phyloP scores from a whole-genome alignment of 2,113 vertebrate genomes.

The Chionomys nivalis region DNA sequence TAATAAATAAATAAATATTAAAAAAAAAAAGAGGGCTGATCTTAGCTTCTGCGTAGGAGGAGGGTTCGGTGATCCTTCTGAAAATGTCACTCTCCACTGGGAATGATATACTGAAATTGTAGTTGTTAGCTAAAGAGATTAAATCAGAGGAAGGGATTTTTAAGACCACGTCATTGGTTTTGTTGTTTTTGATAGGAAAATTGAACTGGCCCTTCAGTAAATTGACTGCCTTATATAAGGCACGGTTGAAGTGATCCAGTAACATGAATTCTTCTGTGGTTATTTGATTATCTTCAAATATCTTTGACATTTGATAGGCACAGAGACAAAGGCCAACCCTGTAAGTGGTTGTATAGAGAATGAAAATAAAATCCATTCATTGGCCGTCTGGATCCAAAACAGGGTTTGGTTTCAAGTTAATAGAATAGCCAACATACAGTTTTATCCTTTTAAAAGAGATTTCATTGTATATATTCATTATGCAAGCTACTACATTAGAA shows the following conservation, averaged over 20 bases:
- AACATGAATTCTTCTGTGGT: conserved; percentile 27
- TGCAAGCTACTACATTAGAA: neutral
- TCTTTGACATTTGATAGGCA: conserved; percentile 82
- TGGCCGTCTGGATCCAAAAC: conserved; percentile 77
- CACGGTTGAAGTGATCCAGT: conserved; percentile 23
- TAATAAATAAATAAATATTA: no score
- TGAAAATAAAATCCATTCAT: conserved; percentile 71
- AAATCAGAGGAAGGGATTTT: conserved; percentile 44
- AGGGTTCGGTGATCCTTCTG: neutral
- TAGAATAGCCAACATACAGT: neutral
- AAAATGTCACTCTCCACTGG: conserved; percentile 38
- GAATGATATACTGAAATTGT: conserved; percentile 17
- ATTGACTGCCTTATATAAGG: neutral
- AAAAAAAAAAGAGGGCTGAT: neutral
- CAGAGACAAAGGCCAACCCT: conserved; percentile 76
- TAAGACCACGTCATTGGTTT: conserved; percentile 13
- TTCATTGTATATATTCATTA: neutral
- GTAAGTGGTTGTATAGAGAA: conserved; percentile 80
- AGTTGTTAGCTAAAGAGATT: conserved; percentile 62
- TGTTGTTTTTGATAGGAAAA: conserved; percentile 63
- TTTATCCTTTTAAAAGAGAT: neutral
- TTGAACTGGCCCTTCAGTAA: conserved; percentile 34
- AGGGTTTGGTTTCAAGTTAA: conserved; percentile 49
- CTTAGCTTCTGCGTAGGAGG: neutral
- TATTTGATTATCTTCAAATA: conserved; percentile 71